These are phyloP conservation scores for Acrocephalus scirpaceus DNA, from an alignment of 2,797 vertebrate genomes.

Conservation along the genomic window DNA sequence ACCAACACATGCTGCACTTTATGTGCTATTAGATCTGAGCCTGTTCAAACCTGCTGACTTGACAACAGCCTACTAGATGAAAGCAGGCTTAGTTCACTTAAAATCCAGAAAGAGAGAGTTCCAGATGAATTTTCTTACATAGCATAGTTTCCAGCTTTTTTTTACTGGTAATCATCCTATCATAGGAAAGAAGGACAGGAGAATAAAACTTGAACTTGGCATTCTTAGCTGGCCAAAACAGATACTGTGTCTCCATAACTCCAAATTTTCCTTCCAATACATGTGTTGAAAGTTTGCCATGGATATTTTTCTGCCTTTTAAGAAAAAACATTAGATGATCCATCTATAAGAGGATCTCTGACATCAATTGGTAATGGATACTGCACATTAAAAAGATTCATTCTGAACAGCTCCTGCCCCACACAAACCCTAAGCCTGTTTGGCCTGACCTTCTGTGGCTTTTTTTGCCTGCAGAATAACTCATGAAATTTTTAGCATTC, in stretches of 20 bases:
- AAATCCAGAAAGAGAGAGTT: constrained; percentile 20
- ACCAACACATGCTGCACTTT: background rate
- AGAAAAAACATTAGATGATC: background rate
- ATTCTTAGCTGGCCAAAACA: constrained; percentile 36
- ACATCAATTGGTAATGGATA: constrained; percentile 25
- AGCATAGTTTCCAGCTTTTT: background rate
- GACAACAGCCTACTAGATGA: constrained; percentile 35
- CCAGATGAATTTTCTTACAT: constrained; percentile 15
- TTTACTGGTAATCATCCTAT: background rate
- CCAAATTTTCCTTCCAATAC: background rate
- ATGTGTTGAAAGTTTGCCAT: constrained; percentile 4
- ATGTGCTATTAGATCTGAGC: background rate
- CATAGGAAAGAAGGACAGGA: background rate
- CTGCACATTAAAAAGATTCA: constrained; percentile 32
- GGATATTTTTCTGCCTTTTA: background rate
- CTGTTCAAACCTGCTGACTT: constrained; percentile 14
- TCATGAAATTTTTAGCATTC: constrained; percentile 72
- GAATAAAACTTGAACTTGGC: constrained; percentile 41
- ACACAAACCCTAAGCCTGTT: constrained; percentile 8
- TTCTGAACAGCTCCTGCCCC: background rate
- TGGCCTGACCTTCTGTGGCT: constrained; percentile 46
- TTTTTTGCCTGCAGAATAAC: constrained; percentile 59
- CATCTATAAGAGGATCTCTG: background rate
- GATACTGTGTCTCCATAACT: background rate
- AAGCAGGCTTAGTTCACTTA: constrained; percentile 19